Evolutionary conservation across 1,140 invertebrate species (phyloP), one percentile per base, ranked within the genome.

Genomic region (Zaprionus vittiger): DNA sequence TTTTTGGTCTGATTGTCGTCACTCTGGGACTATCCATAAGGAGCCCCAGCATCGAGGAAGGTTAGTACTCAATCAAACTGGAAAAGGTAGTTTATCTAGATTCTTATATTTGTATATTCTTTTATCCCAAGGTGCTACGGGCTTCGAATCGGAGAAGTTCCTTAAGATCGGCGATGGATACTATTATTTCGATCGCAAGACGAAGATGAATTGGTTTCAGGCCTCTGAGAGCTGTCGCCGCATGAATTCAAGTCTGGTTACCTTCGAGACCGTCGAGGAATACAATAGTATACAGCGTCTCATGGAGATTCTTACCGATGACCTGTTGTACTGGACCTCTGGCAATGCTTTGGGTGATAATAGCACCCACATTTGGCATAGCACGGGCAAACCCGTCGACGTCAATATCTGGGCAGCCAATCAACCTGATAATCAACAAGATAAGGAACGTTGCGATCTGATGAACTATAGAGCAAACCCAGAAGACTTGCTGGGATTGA

Each of bases 121-220:
- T 14, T n/a, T n/a, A 6, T n/a, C 1, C 1, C 4, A 7, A 44
- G 41, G 41, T 47, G 41, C 41, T 3, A 1, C n/a, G 6, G 41
- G 41, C 4, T 47, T 47, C 41, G 41, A 47, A 47, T 47, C 41
- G 41, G 41, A 47, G n/a, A 17, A n/a, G 6, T 47, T 47, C 7
- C 41, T 47, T 6, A 47, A 47, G 41, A 47, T 47, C 7, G 41
- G 41, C 41, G 41, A 47, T 47, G 41, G 41, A 47, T 47, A 47
- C n/a, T 47, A 47, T 47, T 47, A 47, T 5, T 47, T 47, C n/a
- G 41, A 47, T 47, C 41, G 41, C 41, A 17, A 7, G 41, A 47
- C 6, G 2, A 47, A 47, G 41, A 17, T 47, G 41, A 47, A 47
- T 9, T 47, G 41, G 41, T 47, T 1, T 9, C 41, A 47, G 41